Base-by-base conservation (phyloP, 2,113 vertebrate species). In the Trogon melanurus region DNA sequence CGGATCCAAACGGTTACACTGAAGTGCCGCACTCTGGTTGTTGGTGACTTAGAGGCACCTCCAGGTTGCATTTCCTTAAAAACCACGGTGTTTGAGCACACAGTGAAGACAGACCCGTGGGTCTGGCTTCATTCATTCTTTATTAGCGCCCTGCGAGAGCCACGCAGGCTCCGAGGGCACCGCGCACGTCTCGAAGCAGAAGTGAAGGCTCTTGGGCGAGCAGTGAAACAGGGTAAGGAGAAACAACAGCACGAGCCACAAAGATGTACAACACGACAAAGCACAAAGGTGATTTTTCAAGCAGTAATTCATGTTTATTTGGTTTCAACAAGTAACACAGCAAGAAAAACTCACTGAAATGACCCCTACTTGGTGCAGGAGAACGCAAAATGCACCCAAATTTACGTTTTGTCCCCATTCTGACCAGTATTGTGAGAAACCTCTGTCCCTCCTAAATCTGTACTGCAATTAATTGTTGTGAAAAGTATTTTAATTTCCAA, bases 251-350 rank as follows among this genome's bases (percentile, higher is more conserved):
- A 5, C 0, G 16, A 94, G 80, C 53, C 85, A 69, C 51, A 32
- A 34, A 78, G 11, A 66, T 15, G 36, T 19, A 57, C 80, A 82
- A 67, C 61, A 85, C 70, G 45, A 80, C 20, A 53, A 72, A 56
- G 78, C 17, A 87, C 66, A 79, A 71, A 62, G 22, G 29, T 62
- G 9, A 34, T 50, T 93, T 93, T 85, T 62, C 30, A 83, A 82
- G 38, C 61, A 91, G 6, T 6, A 53, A 36, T 54, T 47, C 13
- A 45, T 44, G 57, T 94, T 96, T 95, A 95, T 96, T 96, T 73
- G 47, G 47, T 82, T 92, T 87, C 54, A 66, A 67, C 85, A 91
- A 69, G 20, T 75, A 89, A 87, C 61, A 91, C 50, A 74, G 53
- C 47, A 44, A 21, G 29, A 91, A 17, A 85, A 88, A 70, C 17